Evolutionary conservation across 2,888 invertebrate genomes (phyloP).

Genomic region (Aspidiotus rigidus): DNA sequence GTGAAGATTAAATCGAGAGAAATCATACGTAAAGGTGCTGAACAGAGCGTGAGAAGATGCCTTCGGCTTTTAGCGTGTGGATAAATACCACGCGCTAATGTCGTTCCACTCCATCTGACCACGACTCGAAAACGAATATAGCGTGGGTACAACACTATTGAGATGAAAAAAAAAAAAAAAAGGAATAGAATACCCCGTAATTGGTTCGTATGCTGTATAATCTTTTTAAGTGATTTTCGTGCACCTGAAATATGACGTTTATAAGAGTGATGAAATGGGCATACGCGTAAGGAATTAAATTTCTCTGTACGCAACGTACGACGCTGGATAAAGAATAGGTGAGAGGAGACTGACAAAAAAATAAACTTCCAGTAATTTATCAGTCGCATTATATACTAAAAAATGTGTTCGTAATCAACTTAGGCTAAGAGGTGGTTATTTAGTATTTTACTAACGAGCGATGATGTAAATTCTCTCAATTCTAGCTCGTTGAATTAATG

Average conservation of each 20-base stretch:
- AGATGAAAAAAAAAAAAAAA: background rate
- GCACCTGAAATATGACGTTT: slow-evolving; percentile 1
- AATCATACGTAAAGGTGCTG: slow-evolving; percentile 16
- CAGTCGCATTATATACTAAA: too few relatives aligned
- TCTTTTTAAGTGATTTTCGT: slow-evolving; percentile 3
- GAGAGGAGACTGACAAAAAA: too few relatives aligned
- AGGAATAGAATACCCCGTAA: background rate
- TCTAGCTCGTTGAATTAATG: too few relatives aligned
- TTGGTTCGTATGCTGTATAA: slow-evolving; percentile 5
- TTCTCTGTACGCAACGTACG: background rate
- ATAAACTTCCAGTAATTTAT: too few relatives aligned
- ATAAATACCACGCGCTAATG: slow-evolving; percentile 29
- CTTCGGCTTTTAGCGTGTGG: slow-evolving; percentile 29
- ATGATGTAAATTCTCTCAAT: too few relatives aligned
- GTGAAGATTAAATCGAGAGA: slow-evolving; percentile 1
- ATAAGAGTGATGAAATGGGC: background rate
- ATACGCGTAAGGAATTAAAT: background rate
- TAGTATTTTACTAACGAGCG: too few relatives aligned
- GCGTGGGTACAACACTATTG: background rate
- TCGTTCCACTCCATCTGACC: slow-evolving; percentile 22
- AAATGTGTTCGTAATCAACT: too few relatives aligned
- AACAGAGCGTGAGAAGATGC: slow-evolving; percentile 31
- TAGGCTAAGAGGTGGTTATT: too few relatives aligned
- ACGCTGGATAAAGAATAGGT: too few relatives aligned
- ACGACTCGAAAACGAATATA: background rate